Percentiles rank a stretch among this genome's conserved stretches.
These are phyloP conservation scores for Conomelus anceps DNA, from an alignment of 2,888 invertebrate species.

Conservation along the genomic window DNA sequence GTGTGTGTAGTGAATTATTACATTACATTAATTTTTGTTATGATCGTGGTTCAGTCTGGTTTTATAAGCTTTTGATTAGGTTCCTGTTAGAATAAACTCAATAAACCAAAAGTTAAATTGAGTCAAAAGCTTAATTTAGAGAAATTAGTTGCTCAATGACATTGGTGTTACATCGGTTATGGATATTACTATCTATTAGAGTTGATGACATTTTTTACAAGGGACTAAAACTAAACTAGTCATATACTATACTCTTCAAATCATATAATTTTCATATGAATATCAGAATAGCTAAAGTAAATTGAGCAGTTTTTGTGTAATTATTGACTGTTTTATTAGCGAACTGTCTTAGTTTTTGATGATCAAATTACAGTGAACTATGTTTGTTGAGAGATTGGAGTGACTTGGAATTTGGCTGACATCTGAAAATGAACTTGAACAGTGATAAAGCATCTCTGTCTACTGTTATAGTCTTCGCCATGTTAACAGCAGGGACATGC, in stretches of 20 bases:
- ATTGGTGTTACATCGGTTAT: not conserved
- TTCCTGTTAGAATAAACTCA: not conserved
- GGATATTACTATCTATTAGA: not conserved
- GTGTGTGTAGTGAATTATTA: not conserved
- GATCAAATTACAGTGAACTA: not conserved
- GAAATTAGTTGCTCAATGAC: not conserved
- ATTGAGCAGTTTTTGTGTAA: not conserved
- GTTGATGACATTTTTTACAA: not conserved
- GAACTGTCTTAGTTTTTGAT: not conserved
- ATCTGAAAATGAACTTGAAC: not conserved
- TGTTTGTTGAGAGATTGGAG: not conserved
- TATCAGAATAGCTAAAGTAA: not conserved
- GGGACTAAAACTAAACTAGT: not conserved
- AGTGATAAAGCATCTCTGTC: not conserved
- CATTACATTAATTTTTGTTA: not conserved
- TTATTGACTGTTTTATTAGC: not conserved
- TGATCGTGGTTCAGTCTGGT: not conserved
- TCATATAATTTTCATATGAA: not conserved
- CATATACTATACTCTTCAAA: not conserved
- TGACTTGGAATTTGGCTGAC: not conserved
- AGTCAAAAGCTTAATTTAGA: not conserved
- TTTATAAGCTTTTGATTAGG: not conserved
- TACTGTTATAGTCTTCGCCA: not conserved
- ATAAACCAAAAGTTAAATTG: no score
- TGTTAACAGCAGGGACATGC: not conserved